Percentiles rank a stretch among this genome's conserved stretches.
Conservation (phyloP, 1,140 invertebrate genomes). For the Tetranychus urticae region DNA sequence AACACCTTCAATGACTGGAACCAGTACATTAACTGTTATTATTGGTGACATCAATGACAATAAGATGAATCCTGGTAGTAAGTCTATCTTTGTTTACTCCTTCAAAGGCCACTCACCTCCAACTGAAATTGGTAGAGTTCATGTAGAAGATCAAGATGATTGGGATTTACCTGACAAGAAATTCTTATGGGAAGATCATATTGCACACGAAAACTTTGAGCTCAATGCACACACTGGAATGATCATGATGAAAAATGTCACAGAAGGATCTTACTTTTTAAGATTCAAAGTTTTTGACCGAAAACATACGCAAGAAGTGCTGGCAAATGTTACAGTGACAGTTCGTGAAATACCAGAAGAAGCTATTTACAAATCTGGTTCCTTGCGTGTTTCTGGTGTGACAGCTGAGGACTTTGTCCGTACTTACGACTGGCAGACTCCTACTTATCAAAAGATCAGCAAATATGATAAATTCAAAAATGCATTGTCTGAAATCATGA, state of each 20-base stretch:
- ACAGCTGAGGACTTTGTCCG: constrained; percentile 46
- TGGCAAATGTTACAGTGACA: constrained; percentile 71
- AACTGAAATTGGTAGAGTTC: constrained; percentile 77
- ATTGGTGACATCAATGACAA: constrained; percentile 91
- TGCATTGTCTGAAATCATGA: constrained; percentile 51
- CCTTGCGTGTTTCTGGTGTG: constrained; percentile 32
- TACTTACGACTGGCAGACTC: constrained; percentile 57
- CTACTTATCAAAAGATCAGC: constrained; percentile 44
- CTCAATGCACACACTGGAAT: constrained; percentile 74
- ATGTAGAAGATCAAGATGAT: constrained; percentile 86
- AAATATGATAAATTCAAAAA: constrained; percentile 60
- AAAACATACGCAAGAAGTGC: constrained; percentile 73
- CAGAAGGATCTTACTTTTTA: constrained; percentile 49
- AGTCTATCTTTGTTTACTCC: constrained; percentile 90
- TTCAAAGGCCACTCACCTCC: constrained; percentile 65
- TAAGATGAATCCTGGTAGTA: constrained; percentile 82
- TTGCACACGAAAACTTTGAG: constrained; percentile 45
- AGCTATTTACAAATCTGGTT: constrained; percentile 81
- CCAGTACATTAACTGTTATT: constrained; percentile 74
- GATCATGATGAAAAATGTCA: constrained; percentile 79
- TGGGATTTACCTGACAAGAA: constrained; percentile 93
- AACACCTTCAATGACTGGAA: constrained; percentile 76
- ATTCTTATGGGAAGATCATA: constrained; percentile 58
- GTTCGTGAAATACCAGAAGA: constrained; percentile 84
- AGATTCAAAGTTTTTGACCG: constrained; percentile 78